Evolutionary conservation across 2,797 vertebrate species (phyloP).

Genomic region (Stomatorhinus walkeri): DNA sequence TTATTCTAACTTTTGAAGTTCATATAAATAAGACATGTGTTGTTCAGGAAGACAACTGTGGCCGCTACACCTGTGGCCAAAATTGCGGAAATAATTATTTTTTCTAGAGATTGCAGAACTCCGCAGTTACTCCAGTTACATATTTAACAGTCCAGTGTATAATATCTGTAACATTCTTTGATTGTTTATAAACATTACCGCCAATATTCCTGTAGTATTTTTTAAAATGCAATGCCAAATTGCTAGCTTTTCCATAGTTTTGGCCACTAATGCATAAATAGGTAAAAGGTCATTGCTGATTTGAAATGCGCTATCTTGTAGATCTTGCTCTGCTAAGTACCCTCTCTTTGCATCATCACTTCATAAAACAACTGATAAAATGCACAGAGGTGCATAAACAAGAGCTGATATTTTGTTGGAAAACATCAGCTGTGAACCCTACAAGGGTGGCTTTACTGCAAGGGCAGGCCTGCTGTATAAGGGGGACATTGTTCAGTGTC

Average conservation of each 20-base stretch:
- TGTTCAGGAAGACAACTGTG: conserved; percentile 37
- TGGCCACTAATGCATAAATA: conserved; percentile 25
- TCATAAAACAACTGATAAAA: conserved; percentile 30
- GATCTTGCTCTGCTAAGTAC: conserved; percentile 27
- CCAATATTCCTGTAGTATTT: background rate
- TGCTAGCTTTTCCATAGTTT: background rate
- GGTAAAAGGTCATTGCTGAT: conserved; percentile 42
- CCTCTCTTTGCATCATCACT: conserved; percentile 41
- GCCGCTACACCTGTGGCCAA: background rate
- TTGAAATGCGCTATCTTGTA: conserved; percentile 30
- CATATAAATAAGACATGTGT: conserved; percentile 67
- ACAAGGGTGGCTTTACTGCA: conserved; percentile 30
- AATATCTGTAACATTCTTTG: background rate
- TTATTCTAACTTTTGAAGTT: conserved; percentile 62
- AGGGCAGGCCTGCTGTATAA: conserved; percentile 44
- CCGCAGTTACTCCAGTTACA: background rate
- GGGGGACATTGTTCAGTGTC: conserved; percentile 58
- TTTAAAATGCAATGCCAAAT: background rate
- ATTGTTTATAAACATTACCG: background rate
- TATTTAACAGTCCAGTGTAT: background rate
- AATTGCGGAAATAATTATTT: background rate
- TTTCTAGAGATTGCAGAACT: background rate
- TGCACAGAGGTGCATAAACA: conserved; percentile 39
- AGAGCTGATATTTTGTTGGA: conserved; percentile 32
- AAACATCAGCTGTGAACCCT: conserved; percentile 36